These are phyloP conservation scores for Bombyx mori DNA, from an alignment of 1,140 invertebrate species.

Conservation along the genomic window DNA sequence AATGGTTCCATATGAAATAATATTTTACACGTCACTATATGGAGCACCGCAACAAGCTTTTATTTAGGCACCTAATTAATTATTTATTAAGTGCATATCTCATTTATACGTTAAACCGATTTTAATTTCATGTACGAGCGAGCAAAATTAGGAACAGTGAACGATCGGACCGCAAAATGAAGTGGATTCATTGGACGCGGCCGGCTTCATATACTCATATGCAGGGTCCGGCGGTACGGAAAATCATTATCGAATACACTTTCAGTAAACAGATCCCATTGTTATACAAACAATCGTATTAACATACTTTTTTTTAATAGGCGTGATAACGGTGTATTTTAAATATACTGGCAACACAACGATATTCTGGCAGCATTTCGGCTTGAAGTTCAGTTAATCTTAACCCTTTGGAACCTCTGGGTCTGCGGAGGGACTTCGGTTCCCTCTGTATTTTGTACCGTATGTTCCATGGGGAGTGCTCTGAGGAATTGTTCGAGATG, in stretches of 20 bases:
- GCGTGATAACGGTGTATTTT: too few relatives aligned
- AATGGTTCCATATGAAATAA: conserved; percentile 7
- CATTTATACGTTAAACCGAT: conserved; percentile 65
- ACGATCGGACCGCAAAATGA: conserved; percentile 59
- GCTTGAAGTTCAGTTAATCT: too few relatives aligned
- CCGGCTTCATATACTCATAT: conserved; percentile 22
- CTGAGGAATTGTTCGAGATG: too few relatives aligned
- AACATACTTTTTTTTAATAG: too few relatives aligned
- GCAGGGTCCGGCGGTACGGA: conserved; percentile 29
- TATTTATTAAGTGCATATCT: conserved; percentile 68
- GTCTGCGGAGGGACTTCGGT: too few relatives aligned
- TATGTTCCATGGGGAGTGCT: too few relatives aligned
- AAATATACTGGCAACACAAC: too few relatives aligned
- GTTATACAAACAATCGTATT: too few relatives aligned
- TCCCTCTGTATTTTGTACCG: too few relatives aligned
- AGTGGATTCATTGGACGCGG: conserved; percentile 45
- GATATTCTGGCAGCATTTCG: too few relatives aligned
- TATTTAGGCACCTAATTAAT: conserved; percentile 70
- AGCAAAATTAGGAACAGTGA: conserved; percentile 61
- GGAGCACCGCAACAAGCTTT: conserved; percentile 50
- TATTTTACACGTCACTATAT: conserved; percentile 48
- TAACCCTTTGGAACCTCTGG: too few relatives aligned
- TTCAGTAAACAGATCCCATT: conserved; percentile 11
- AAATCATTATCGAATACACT: conserved; percentile 59
- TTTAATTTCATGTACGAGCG: conserved; percentile 67